Evolutionary conservation across 2,888 invertebrate genomes (phyloP), one percentile per base, ranked within the genome.

Genomic region (Nymphalis c-album): DNA sequence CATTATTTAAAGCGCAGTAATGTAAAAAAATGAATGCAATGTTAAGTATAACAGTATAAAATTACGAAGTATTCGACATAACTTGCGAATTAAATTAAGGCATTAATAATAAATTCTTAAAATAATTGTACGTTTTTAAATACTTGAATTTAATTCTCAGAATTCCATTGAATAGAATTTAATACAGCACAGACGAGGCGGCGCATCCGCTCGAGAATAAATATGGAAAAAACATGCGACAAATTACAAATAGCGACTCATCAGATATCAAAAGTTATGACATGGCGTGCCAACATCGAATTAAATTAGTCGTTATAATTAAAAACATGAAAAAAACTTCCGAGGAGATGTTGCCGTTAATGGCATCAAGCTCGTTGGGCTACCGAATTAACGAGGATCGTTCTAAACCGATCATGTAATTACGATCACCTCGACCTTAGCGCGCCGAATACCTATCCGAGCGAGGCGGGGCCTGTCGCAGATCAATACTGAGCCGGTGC

Each of bases 381-480:
- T 90, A 88, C 91, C 84, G 90, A 87, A 88, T 89, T 89, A 90
- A 90, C 87, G 85, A 85, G 81, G 81, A 76, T 71, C 77, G 77
- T 77, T 80, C 82, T 80, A 81, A 82, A 80, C 84, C 86, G 82
- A 85, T 87, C 86, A 83, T 84, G 86, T 87, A 85, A 88, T 89
- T 88, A 88, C 85, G 72, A 75, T 82, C 86, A 82, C 84, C 83
- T 83, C 83, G 73, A 71, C 75, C 79, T 73, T 70, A 71, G 73
- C 70, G 67, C 71, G 67, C 71, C 63, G 76, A 77, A 86, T 91
- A 88, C 91, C 90, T 90, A 90, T 85, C 72, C 78, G 72, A 70
- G 66, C 45, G 74, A 75, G 77, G 77, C 75, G 76, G 77, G 70
- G 89, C 86, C 65, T 81, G 75, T 16, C 69, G 68, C 70, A 71